Percentiles rank a stretch among this genome's conserved stretches.
Conservation (phyloP, 2,888 invertebrate genomes). For the Mythimna lalbum region DNA sequence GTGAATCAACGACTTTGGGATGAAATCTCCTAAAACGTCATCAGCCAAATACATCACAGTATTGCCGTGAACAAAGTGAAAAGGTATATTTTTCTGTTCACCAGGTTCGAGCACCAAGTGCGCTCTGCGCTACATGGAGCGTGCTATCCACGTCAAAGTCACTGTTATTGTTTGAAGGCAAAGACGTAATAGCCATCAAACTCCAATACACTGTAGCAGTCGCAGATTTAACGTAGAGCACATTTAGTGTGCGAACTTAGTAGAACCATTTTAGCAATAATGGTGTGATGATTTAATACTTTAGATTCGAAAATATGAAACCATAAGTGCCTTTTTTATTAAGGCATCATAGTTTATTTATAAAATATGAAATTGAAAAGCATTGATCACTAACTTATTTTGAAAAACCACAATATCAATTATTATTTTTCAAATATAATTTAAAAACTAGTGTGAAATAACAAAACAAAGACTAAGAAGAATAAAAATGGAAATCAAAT, state of each 20-base stretch:
- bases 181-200: background rate
- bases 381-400: background rate
- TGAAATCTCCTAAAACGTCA: background rate
- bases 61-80: background rate
- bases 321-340: background rate
- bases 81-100: background rate
- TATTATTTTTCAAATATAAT: background rate
- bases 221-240: background rate
- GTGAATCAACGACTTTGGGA: background rate
- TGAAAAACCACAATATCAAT: background rate
- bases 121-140: background rate
- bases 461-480: constrained; percentile 1
- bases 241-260: background rate
- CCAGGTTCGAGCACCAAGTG: background rate
- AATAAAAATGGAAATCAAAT: constrained; percentile 2
- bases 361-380: background rate
- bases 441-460: background rate
- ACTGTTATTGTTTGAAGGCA: background rate
- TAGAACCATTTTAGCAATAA: background rate
- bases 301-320: background rate
- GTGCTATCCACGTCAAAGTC: background rate
- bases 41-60: background rate
- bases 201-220: background rate
- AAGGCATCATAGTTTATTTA: background rate
- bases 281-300: constrained; percentile 7